Conservation (phyloP, 2,113 vertebrate species). For the Phoenicopterus ruber region DNA sequence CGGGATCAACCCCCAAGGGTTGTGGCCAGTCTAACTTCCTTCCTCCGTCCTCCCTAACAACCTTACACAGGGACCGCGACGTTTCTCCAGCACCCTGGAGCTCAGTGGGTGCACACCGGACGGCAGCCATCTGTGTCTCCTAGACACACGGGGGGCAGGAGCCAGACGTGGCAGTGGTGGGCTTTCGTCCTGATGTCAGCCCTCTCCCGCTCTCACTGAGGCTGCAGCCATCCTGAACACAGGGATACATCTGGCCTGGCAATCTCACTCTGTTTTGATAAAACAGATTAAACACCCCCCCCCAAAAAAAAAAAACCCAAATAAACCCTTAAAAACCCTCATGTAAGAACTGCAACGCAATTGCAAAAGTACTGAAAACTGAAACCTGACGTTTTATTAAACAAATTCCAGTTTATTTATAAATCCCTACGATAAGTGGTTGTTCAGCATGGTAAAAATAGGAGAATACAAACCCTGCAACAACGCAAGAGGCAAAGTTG, state of each 20-base stretch:
- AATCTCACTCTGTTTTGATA: background rate
- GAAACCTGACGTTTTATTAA: background rate
- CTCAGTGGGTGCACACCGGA: background rate
- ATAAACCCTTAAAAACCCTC: background rate
- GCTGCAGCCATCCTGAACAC: background rate
- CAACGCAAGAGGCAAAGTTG: background rate
- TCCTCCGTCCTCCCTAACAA: background rate
- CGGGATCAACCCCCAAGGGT: background rate
- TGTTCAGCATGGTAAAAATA: background rate
- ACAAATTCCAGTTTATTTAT: background rate
- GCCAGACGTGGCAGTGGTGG: fast-evolving
- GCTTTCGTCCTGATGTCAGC: background rate
- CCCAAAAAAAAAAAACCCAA: background rate
- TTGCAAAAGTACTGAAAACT: background rate
- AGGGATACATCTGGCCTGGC: too few relatives aligned
- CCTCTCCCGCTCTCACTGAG: background rate
- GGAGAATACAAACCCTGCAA: background rate
- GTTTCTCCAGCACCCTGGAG: background rate
- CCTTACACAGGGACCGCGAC: background rate
- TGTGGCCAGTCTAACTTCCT: background rate
- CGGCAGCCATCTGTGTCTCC: fast-evolving
- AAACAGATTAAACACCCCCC: background rate
- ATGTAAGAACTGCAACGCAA: background rate
- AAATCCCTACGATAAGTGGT: fast-evolving
- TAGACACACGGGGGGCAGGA: background rate